phyloP scores from a whole-genome alignment of 2,888 invertebrate species.

The Chloroclystis v-ata region DNA sequence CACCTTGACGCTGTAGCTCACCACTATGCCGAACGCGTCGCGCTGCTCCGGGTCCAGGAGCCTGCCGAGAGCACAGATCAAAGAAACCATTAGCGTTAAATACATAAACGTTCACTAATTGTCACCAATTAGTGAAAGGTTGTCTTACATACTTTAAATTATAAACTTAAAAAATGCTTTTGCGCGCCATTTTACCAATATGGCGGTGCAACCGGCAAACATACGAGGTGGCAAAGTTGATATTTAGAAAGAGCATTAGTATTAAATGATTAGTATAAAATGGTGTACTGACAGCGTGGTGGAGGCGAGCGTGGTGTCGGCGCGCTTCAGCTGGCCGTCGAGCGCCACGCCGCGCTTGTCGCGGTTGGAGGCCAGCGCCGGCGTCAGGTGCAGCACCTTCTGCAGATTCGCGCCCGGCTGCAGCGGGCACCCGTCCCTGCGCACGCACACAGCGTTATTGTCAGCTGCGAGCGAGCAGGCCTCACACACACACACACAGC shows the following conservation, averaged over 20 bases:
- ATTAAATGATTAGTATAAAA: too few relatives aligned
- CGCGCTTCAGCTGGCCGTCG: slow-evolving; percentile 91
- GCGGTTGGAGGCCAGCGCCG: slow-evolving; percentile 85
- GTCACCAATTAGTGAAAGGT: too few relatives aligned
- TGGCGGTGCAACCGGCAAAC: too few relatives aligned
- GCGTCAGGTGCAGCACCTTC: slow-evolving; percentile 91
- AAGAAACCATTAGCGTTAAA: too few relatives aligned
- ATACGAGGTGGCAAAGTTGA: too few relatives aligned
- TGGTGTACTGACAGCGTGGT: slow-evolving; percentile 91
- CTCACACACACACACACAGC: slow-evolving; percentile 76
- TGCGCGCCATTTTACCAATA: too few relatives aligned
- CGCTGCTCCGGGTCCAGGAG: slow-evolving; percentile 85
- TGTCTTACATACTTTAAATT: too few relatives aligned
- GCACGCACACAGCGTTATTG: background rate
- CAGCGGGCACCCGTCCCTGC: slow-evolving; percentile 92
- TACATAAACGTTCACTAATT: too few relatives aligned
- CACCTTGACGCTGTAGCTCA: slow-evolving; percentile 96
- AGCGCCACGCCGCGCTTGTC: slow-evolving; percentile 94
- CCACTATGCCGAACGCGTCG: slow-evolving; percentile 96
- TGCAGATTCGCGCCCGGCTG: slow-evolving; percentile 92
- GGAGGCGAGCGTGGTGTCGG: slow-evolving; percentile 92
- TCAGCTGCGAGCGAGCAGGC: slow-evolving; percentile 85
- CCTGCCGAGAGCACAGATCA: slow-evolving; percentile 41
- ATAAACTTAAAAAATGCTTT: too few relatives aligned
- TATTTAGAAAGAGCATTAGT: too few relatives aligned